Conservation (phyloP, 1,140 invertebrate genomes). For the Drosophila lacteicornis region DNA sequence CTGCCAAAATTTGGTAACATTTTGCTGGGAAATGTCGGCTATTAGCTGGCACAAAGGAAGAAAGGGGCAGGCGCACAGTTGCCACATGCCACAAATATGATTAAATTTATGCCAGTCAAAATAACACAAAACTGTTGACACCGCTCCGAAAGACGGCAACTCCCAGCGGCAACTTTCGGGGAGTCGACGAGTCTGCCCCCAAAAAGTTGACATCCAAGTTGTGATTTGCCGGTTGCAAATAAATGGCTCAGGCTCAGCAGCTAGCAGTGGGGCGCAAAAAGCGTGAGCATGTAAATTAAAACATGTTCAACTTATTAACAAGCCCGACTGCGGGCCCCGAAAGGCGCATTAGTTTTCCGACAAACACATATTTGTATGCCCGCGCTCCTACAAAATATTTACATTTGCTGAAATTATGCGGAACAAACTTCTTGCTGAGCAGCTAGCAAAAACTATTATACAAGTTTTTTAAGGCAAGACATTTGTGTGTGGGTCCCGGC, state of each 20-base stretch:
- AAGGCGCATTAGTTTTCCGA: constrained; percentile 74
- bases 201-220: constrained; percentile 48
- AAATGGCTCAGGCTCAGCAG: constrained; percentile 30
- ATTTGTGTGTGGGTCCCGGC: neutral
- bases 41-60: constrained; percentile 2
- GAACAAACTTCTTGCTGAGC: constrained; percentile 53
- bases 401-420: constrained; percentile 74
- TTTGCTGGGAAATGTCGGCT: constrained; percentile 3
- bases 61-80: constrained; percentile 16
- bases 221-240: constrained; percentile 43
- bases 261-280: constrained; percentile 3
- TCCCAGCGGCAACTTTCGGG: constrained; percentile 34
- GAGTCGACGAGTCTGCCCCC: constrained; percentile 7
- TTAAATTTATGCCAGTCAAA: constrained; percentile 72
- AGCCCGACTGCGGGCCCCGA: constrained; percentile 50
- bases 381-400: constrained; percentile 72
- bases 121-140: constrained; percentile 56
- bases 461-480: constrained; percentile 59
- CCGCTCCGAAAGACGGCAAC: constrained; percentile 36
- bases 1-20: constrained; percentile 11
- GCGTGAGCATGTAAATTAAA: constrained; percentile 73
- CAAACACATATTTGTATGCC: constrained; percentile 46
- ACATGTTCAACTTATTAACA: constrained; percentile 81
- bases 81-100: constrained; percentile 55
- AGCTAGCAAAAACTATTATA: constrained; percentile 62